Percentiles rank a stretch among this genome's conserved stretches.
These are phyloP conservation scores for Labeo catla DNA, from an alignment of 2,113 vertebrate genomes.

Conservation along the genomic window DNA sequence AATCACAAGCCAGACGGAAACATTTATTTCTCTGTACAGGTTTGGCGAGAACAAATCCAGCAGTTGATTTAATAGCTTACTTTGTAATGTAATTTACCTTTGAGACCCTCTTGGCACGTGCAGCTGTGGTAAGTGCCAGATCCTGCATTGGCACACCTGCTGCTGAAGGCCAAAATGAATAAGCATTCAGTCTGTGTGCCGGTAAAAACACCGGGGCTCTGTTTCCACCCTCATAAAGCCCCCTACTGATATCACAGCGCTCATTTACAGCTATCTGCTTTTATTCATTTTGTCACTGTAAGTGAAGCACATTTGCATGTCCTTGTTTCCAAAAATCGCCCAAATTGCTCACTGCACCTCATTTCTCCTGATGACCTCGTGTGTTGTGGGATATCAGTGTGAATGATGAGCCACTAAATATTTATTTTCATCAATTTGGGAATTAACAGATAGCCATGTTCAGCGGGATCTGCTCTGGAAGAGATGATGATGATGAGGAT, in stretches of 20 bases:
- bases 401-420: not conserved
- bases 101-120: constrained; percentile 33
- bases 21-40: constrained; percentile 25
- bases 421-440: constrained; percentile 9
- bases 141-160: constrained; percentile 32
- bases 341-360: not conserved
- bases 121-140: constrained; percentile 14
- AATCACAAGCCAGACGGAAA: not conserved
- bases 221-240: not conserved
- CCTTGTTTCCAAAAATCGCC: not conserved
- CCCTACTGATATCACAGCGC: constrained; percentile 8
- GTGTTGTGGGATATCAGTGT: not conserved
- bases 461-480: not conserved
- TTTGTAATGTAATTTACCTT: constrained; percentile 52
- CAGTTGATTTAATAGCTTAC: constrained; percentile 44
- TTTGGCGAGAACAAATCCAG: constrained; percentile 1
- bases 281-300: constrained; percentile 5
- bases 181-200: not conserved
- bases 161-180: constrained; percentile 43
- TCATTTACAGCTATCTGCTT: constrained; percentile 31
- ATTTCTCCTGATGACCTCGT: constrained; percentile 9
- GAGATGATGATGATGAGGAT: not conserved
- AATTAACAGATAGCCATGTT: not conserved
- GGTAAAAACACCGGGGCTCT: constrained; percentile 9
- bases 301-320: constrained; percentile 6